phyloP scores from a whole-genome alignment of 1,140 invertebrate genomes.

The Drosophila murphyi region DNA sequence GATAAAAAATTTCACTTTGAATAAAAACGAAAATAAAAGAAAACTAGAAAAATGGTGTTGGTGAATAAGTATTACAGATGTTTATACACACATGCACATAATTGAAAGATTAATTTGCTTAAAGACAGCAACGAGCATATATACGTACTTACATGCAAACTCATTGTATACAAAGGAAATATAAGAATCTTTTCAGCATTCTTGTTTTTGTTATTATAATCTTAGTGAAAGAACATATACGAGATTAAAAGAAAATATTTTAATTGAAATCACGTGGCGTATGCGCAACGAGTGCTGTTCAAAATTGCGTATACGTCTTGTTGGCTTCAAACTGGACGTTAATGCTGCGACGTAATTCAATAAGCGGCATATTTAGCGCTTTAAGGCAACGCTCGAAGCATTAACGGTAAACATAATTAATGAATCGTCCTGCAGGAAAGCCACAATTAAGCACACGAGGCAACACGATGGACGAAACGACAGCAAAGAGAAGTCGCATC shows the following conservation, averaged over 20 bases:
- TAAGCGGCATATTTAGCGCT: conserved; percentile 33
- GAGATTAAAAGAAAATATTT: conserved; percentile 3
- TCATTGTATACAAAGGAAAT: no score
- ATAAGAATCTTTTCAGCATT: background rate
- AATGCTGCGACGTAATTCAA: conserved; percentile 29
- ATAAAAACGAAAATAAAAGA: no score
- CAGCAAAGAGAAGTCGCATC: background rate
- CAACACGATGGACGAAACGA: background rate
- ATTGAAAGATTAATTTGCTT: no score
- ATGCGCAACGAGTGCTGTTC: conserved; percentile 45
- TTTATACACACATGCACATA: no score
- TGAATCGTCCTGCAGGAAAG: conserved; percentile 1
- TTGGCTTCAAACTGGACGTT: background rate
- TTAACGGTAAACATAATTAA: conserved; percentile 41
- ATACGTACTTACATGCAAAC: no score
- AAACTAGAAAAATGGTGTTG: no score
- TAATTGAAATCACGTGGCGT: conserved; percentile 42
- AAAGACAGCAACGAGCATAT: no score
- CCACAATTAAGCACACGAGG: conserved; percentile 34
- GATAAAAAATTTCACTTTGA: no score
- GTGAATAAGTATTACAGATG: no score
- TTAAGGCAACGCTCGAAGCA: conserved; percentile 26
- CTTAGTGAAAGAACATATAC: no score
- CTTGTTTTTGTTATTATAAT: background rate
- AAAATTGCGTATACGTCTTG: conserved; percentile 40